Conservation (phyloP, 2,113 vertebrate genomes). For the Crotalus viridis region DNA sequence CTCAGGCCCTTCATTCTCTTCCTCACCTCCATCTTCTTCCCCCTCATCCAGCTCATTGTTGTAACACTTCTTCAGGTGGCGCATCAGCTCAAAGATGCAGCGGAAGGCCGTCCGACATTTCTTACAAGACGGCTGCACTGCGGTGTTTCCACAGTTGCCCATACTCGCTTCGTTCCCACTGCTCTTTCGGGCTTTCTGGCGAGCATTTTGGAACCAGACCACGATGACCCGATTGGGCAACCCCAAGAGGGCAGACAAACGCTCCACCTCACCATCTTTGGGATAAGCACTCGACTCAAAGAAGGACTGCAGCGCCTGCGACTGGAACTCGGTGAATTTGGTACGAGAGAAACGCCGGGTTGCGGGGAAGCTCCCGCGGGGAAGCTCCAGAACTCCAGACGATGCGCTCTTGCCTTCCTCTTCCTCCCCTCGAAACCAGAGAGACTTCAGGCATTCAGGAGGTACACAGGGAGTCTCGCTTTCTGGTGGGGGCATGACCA, state of each 20-base stretch:
- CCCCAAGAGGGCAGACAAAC: conserved; percentile 60
- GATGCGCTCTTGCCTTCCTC: conserved; percentile 35
- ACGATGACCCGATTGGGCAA: conserved; percentile 68
- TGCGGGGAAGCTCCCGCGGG: conserved; percentile 13
- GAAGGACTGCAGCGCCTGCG: conserved; percentile 69
- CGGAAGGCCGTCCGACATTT: conserved; percentile 58
- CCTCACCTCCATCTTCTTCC: conserved; percentile 54
- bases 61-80: conserved; percentile 69
- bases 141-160: background rate
- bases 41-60: conserved; percentile 54
- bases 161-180: conserved; percentile 46
- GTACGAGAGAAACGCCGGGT: conserved; percentile 69
- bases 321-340: conserved; percentile 71
- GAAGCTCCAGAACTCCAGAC: conserved; percentile 1
- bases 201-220: conserved; percentile 74
- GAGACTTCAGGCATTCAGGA: conserved; percentile 42
- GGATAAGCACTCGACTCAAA: conserved; percentile 72
- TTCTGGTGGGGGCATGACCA: conserved; percentile 33
- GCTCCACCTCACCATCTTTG: conserved; percentile 68
- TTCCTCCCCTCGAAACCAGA: conserved; percentile 56
- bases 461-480: background rate
- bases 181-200: conserved; percentile 69
- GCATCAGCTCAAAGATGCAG: conserved; percentile 67
- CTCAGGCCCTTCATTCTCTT: conserved; percentile 46
- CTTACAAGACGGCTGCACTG: conserved; percentile 42